Conservation (phyloP, 2,888 invertebrate genomes). For the Autographa pulchrina region DNA sequence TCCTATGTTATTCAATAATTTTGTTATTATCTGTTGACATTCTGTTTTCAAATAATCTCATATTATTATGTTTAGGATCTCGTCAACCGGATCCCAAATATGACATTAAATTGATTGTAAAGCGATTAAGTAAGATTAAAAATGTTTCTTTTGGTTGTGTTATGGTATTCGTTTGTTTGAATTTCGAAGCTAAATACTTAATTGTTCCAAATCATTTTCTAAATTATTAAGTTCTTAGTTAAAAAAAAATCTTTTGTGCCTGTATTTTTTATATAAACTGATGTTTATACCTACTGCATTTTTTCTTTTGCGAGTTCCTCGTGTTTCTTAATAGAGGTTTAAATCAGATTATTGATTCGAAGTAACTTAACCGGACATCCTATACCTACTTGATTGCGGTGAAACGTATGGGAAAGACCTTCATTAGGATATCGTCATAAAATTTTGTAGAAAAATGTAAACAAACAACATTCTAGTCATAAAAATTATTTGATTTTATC, state of each 20-base stretch:
- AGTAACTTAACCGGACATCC: conserved; percentile 39
- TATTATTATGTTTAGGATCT: conserved; percentile 7
- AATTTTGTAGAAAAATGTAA: not conserved
- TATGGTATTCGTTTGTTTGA: conserved; percentile 15
- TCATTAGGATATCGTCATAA: not conserved
- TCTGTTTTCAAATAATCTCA: not conserved
- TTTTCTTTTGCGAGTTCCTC: not conserved
- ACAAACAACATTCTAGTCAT: not conserved
- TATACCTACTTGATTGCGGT: conserved; percentile 19
- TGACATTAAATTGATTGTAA: conserved; percentile 31
- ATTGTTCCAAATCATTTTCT: not conserved
- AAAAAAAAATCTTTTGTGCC: not conserved
- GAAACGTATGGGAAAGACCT: conserved; percentile 25
- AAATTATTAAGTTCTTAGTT: too few species aligned
- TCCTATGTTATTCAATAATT: not conserved
- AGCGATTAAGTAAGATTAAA: conserved; percentile 22
- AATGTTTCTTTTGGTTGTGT: conserved; percentile 17
- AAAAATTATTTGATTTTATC: not conserved
- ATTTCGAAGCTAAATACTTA: conserved; percentile 2
- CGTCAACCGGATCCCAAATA: conserved; percentile 45
- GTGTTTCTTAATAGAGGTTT: not conserved
- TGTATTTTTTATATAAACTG: not conserved
- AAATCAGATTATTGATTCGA: conserved; percentile 5
- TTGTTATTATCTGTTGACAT: not conserved
- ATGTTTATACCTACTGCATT: not conserved